A percentile compares a stretch with the other conserved stretches of the same genome.
These are phyloP conservation scores for Gephyroberyx darwinii DNA, from an alignment of 2,797 vertebrate species.

Conservation along the genomic window DNA sequence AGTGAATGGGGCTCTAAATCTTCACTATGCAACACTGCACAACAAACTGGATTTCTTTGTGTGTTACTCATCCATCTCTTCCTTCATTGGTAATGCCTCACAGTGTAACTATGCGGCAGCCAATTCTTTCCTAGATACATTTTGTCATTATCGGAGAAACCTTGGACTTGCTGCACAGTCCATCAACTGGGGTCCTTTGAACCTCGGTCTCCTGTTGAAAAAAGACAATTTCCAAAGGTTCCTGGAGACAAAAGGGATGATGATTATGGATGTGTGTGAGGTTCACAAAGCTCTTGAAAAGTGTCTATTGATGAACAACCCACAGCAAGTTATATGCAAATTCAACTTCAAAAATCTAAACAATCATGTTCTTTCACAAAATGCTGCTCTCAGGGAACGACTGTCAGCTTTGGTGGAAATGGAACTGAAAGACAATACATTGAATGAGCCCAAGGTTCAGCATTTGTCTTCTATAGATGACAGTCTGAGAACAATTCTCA, in stretches of 20 bases:
- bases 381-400: constrained; percentile 77
- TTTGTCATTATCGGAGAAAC: constrained; percentile 87
- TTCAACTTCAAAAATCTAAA: constrained; percentile 81
- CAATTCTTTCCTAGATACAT: constrained; percentile 88
- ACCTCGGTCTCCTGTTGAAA: constrained; percentile 85
- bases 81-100: constrained; percentile 85
- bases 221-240: constrained; percentile 83
- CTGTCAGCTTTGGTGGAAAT: constrained; percentile 73
- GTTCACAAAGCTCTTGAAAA: constrained; percentile 81
- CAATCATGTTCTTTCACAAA: constrained; percentile 75
- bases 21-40: constrained; percentile 83
- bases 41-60: constrained; percentile 88
- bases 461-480: constrained; percentile 64
- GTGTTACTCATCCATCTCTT: constrained; percentile 88
- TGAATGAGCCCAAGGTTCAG: constrained; percentile 30
- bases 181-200: constrained; percentile 90
- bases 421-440: constrained; percentile 54
- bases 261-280: constrained; percentile 80
- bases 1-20: constrained; percentile 86
- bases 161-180: constrained; percentile 86
- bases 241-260: constrained; percentile 85
- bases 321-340: constrained; percentile 85
- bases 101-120: constrained; percentile 90
- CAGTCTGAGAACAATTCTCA: constrained; percentile 77
- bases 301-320: constrained; percentile 80